These are phyloP conservation scores for Paralichthys olivaceus DNA, from an alignment of 2,113 vertebrate genomes.

Conservation along the genomic window DNA sequence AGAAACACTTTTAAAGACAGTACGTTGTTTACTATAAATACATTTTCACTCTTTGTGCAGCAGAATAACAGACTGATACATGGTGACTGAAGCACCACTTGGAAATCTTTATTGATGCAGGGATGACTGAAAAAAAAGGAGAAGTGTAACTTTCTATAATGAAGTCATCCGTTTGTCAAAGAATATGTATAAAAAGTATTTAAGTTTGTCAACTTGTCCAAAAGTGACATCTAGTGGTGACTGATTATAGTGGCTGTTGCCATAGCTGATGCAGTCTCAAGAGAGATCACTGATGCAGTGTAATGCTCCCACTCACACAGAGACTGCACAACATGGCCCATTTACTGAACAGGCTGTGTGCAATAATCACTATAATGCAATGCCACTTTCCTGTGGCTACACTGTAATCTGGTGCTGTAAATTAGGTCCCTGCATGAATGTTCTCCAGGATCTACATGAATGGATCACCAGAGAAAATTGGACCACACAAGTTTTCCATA, in stretches of 20 bases:
- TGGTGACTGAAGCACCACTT: too few relatives aligned
- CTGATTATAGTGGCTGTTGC: neutral
- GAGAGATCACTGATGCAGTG: neutral
- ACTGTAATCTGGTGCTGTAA: neutral
- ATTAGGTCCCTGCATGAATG: neutral
- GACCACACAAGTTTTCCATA: too few relatives aligned
- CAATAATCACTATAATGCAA: neutral
- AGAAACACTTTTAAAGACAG: too few relatives aligned
- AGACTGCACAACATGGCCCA: neutral
- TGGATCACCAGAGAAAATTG: too few relatives aligned
- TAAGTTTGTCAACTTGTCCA: neutral
- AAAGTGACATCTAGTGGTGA: slow-evolving; percentile 60
- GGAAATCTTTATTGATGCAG: neutral
- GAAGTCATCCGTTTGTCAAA: neutral
- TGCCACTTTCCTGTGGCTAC: neutral
- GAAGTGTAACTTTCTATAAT: neutral
- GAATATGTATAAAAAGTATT: neutral
- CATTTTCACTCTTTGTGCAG: too few relatives aligned
- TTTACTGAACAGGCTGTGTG: neutral
- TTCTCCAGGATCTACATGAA: neutral
- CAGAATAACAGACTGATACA: too few relatives aligned
- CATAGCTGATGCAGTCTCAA: neutral
- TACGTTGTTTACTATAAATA: too few relatives aligned
- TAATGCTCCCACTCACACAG: neutral
- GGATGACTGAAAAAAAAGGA: neutral